Conservation (phyloP, 35 echinoderm and acorn worm genomes). For the Apostichopus californicus region DNA sequence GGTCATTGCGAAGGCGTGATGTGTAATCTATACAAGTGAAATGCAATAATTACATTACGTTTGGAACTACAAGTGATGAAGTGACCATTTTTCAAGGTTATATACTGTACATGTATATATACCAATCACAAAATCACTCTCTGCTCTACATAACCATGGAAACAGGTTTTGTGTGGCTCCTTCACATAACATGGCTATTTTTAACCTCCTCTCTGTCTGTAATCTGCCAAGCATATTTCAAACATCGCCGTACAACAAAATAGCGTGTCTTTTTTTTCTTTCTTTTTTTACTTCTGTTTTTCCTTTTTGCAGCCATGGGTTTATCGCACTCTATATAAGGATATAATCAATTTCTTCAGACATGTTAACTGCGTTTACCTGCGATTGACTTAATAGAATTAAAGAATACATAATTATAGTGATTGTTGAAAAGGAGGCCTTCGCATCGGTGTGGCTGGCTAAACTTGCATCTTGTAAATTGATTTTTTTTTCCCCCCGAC, state of each 20-base stretch:
- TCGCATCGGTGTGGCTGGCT: not conserved
- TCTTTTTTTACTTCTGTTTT: too few species aligned
- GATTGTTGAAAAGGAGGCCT: constrained; percentile 13
- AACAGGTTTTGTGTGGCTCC: not conserved
- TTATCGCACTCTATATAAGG: not conserved
- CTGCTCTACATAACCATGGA: constrained; percentile 17
- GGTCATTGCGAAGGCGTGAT: too few species aligned
- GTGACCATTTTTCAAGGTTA: not conserved
- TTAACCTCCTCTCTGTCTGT: not conserved
- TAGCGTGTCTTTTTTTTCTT: not conserved
- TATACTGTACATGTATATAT: not conserved
- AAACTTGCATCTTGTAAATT: constrained; percentile 7
- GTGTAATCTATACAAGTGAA: too few species aligned
- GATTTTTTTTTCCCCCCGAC: not conserved
- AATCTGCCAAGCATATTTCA: constrained; percentile 3
- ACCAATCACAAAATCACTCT: not conserved
- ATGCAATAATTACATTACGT: not conserved
- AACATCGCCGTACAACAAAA: not conserved
- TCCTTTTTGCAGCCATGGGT: not conserved
- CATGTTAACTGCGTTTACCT: constrained; percentile 18
- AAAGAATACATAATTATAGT: constrained; percentile 12
- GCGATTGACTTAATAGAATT: constrained; percentile 1
- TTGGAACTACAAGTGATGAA: not conserved
- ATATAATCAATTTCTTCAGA: constrained; percentile 2
- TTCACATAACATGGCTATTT: not conserved